Conservation (phyloP, 2,888 invertebrate species). For the Drosophila subsilvestris region DNA sequence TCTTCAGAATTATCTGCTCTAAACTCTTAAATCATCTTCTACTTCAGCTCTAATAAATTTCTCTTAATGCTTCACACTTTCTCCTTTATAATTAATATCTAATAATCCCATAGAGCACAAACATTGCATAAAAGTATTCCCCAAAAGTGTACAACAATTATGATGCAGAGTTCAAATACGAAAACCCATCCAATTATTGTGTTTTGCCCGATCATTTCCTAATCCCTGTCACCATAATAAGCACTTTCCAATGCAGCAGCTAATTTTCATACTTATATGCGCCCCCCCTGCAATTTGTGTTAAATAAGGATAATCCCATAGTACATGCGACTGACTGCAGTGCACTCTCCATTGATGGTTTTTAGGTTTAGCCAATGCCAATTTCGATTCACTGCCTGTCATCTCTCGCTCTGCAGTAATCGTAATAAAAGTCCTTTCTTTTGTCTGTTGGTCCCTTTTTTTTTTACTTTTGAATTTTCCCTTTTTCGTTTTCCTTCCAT, state of each 20-base stretch:
- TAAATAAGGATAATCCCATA: conserved; percentile 9
- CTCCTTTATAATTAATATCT: too few relatives aligned
- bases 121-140: neutral
- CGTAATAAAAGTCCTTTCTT: neutral
- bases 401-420: conserved; percentile 21
- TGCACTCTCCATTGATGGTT: conserved; percentile 1
- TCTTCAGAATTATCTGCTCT: too few relatives aligned
- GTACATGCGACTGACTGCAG: conserved; percentile 6
- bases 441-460: conserved; percentile 12
- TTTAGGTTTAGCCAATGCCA: neutral
- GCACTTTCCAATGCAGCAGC: conserved; percentile 9
- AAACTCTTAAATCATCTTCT: too few relatives aligned
- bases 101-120: neutral
- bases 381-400: conserved; percentile 44
- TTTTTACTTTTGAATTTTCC: neutral
- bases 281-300: conserved; percentile 9
- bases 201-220: conserved; percentile 10
- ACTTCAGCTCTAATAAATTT: neutral
- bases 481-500: conserved; percentile 33
- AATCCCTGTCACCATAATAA: conserved; percentile 24
- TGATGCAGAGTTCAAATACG: neutral
- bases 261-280: conserved; percentile 31
- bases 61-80: neutral
- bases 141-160: conserved; percentile 7
- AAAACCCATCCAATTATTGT: conserved; percentile 18